Evolutionary conservation across 2,113 vertebrate species (phyloP), one percentile per base, ranked within the genome.

Genomic region (Coturnix japonica): DNA sequence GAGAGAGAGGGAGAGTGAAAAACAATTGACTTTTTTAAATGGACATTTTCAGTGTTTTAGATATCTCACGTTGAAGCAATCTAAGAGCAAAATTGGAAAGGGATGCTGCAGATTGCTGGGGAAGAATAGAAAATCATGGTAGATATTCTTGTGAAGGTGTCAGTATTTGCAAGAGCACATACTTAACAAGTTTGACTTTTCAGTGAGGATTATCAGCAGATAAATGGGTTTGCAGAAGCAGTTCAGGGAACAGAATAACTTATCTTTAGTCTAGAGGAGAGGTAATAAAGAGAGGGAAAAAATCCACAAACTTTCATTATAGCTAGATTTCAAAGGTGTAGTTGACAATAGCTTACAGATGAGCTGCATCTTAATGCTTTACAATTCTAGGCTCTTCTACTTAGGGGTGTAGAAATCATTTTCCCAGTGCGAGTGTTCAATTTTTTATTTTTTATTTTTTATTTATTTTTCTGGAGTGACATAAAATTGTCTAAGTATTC

Each of bases 151-250:
- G 49, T 28, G 31, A 54, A 76, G 81, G 14, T 64, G 8, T 37
- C 73, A 69, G 70, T 28, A 75, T 2, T 86, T 86, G 67, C 30
- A 63, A 43, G 16, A 63, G 8, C 21, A 22, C 22, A 22, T n/a
- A 91, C 73, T 92, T 95, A 93, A 63, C 28, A 90, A 89, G 26
- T 26, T 81, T 75, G 11, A 75, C 57, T 91, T 95, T 82, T 78
- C 47, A 71, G 20, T 10, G 1, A 77, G 86, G n/a, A 70, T 51
- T 89, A 94, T 87, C 15, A 73, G 74, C 30, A 82, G 87, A 91
- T 77, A 80, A 85, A 83, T 16, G 10, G 28, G 9, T 10, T 74
- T 77, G 87, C 70, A 56, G 70, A 94, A 75, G 60, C 33, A 54
- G 26, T 85, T 76, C 65, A 78, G 44, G 31, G 10, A 72, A 59